phyloP scores from a whole-genome alignment of 2,888 invertebrate species.

The Andrena trimmerana region DNA sequence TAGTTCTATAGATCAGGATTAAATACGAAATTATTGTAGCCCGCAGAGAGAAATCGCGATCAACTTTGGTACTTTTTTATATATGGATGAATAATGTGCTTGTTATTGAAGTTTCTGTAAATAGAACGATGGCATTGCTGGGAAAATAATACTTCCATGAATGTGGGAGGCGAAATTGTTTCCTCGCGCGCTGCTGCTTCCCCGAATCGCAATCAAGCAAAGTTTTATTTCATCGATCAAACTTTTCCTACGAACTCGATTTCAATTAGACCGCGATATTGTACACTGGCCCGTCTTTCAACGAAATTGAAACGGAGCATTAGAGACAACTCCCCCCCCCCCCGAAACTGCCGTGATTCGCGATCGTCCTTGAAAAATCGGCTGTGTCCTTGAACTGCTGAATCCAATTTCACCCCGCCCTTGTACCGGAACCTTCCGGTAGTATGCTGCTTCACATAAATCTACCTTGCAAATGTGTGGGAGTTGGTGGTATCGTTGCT shows the following conservation, averaged over 20 bases:
- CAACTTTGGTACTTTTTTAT: neutral
- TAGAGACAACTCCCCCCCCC: conserved; percentile 35
- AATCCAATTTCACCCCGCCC: conserved; percentile 44
- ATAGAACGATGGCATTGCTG: neutral
- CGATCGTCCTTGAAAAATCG: conserved; percentile 48
- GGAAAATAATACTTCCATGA: neutral
- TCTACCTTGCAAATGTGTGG: conserved; percentile 1
- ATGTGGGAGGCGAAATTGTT: conserved; percentile 10
- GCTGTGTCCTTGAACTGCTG: conserved; percentile 43
- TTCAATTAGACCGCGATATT: conserved; percentile 33
- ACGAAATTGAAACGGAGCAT: conserved; percentile 44
- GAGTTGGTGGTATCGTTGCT: neutral
- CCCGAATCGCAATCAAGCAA: conserved; percentile 5
- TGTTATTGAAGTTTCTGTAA: conserved; percentile 23
- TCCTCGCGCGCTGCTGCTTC: neutral
- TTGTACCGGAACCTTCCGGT: conserved; percentile 14
- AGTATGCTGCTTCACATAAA: neutral
- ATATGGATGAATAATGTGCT: neutral
- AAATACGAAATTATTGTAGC: conserved; percentile 14
- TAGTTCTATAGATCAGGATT: neutral
- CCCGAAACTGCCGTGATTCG: conserved; percentile 43
- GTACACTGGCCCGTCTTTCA: conserved; percentile 15
- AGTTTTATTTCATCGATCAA: conserved; percentile 62
- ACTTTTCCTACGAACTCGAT: conserved; percentile 44
- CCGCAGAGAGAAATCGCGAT: neutral